These are phyloP conservation scores for Eriocheir sinensis DNA, from an alignment of 1,140 invertebrate genomes.

Conservation along the genomic window DNA sequence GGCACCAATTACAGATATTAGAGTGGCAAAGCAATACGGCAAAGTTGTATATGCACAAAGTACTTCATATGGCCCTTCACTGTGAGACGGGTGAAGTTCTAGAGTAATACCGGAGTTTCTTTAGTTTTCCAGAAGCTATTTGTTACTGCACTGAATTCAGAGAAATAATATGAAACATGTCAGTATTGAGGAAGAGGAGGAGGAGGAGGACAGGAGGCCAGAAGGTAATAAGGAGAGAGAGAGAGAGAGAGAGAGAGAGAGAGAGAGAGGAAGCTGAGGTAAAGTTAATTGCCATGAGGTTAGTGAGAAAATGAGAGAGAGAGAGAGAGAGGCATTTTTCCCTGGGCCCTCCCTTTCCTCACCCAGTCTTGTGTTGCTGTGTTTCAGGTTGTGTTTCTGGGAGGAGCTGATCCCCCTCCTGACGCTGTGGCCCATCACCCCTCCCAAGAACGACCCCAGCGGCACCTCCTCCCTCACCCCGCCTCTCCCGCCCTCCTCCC, in stretches of 20 bases:
- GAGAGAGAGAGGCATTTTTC: background rate
- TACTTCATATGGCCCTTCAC: too few relatives aligned
- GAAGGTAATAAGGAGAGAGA: background rate
- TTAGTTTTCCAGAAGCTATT: too few relatives aligned
- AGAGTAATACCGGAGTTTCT: too few relatives aligned
- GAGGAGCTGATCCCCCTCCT: conserved; percentile 61
- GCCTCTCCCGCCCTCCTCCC: background rate
- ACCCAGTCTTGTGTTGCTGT: too few relatives aligned
- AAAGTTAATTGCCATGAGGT: too few relatives aligned
- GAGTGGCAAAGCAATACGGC: too few relatives aligned
- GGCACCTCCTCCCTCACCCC: background rate
- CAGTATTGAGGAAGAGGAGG: background rate
- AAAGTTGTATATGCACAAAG: too few relatives aligned
- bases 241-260: background rate
- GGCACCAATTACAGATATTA: too few relatives aligned
- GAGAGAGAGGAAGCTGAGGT: background rate
- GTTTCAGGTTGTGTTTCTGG: conserved; percentile 70
- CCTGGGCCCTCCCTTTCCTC: too few relatives aligned
- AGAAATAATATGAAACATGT: too few relatives aligned
- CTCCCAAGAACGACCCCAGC: conserved; percentile 29
- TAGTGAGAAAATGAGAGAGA: background rate
- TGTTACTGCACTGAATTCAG: too few relatives aligned
- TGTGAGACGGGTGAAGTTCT: too few relatives aligned
- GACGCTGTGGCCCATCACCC: conserved; percentile 65
- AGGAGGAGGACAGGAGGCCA: background rate